Base-by-base conservation (phyloP, 2,797 vertebrate species). In the Spea hammondii region DNA sequence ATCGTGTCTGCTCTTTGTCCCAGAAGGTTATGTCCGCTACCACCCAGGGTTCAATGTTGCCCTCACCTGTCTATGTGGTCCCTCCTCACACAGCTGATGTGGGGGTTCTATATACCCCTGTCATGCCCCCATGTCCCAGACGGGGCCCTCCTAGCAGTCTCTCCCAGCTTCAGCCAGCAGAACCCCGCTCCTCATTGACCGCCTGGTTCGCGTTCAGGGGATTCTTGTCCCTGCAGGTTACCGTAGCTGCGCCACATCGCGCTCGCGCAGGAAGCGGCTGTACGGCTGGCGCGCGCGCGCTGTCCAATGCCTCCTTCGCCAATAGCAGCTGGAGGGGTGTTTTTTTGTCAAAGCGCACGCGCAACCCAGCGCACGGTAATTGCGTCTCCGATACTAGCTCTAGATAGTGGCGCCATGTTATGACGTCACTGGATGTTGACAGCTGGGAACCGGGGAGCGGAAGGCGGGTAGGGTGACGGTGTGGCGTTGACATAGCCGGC, bases 241-340 rank as follows among this genome's bases (percentile, higher is more conserved):
- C 80, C 74, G 80, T 76, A 59, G 60, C 54, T 65, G 51, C 51
- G 51, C 51, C 51, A 11, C 51, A 53, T 53, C 10, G 6, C 6
- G 51, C 51, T 6, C 6, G 51, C 10, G 5, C 44, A 0, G 2
- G 8, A 50, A 47, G 64, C 69, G 45, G 65, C 14, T 6, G 4
- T 4, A 7, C 3, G 13, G 5, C 1, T 64, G 32, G 5, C 5
- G 68, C 45, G 50, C 62, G 65, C 5, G 69, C 69, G 60, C 51
- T 51, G 3, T 32, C 32, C 13, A 32, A 6, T 62, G n/a, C 7
- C 14, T 62, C 6, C 32, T 17, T 62, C 10, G 32, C 32, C 32
- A 32, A 32, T 32, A 32, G 32, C 32, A 32, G 59, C 7, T 17
- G 59, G 13, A 0, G 9, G 6, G 1, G 10, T 53, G 51, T 1